These are phyloP conservation scores for Progne subis DNA, from an alignment of 2,113 vertebrate genomes.

Conservation along the genomic window DNA sequence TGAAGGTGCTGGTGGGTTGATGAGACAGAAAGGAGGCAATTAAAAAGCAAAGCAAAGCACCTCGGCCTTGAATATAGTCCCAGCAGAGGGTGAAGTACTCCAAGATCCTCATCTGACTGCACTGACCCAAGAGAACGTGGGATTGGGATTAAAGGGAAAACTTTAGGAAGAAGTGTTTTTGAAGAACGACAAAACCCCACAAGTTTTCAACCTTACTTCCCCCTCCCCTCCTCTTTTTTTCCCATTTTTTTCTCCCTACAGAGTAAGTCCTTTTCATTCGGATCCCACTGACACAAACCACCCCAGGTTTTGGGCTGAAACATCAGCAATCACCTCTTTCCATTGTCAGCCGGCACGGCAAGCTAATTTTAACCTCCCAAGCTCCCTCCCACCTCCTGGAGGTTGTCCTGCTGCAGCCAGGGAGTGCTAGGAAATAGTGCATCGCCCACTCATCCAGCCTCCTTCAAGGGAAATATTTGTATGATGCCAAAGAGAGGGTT, in stretches of 20 bases:
- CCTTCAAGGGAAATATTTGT: slow-evolving; percentile 80
- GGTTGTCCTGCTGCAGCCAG: slow-evolving; percentile 54
- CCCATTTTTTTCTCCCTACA: neutral
- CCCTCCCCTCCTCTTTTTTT: accelerated
- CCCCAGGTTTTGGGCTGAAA: neutral
- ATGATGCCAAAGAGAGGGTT: slow-evolving; percentile 78
- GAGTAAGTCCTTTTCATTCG: neutral
- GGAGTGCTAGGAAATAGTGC: slow-evolving; percentile 75
- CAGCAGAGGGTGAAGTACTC: neutral
- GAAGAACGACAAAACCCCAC: neutral
- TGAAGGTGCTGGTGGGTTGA: neutral
- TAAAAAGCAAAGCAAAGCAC: neutral
- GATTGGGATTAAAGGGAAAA: neutral
- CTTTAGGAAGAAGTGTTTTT: neutral
- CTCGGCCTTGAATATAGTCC: accelerated
- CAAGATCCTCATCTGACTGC: neutral
- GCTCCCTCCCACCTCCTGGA: neutral
- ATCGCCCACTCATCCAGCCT: slow-evolving; percentile 74
- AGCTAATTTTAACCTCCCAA: slow-evolving; percentile 60
- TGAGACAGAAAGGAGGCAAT: neutral
- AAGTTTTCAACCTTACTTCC: neutral
- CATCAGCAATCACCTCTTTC: slow-evolving; percentile 3
- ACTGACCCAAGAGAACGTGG: accelerated
- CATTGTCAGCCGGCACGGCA: neutral
- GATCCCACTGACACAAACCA: neutral